These are phyloP conservation scores for Gobius niger DNA, from an alignment of 2,113 vertebrate species.

Conservation along the genomic window DNA sequence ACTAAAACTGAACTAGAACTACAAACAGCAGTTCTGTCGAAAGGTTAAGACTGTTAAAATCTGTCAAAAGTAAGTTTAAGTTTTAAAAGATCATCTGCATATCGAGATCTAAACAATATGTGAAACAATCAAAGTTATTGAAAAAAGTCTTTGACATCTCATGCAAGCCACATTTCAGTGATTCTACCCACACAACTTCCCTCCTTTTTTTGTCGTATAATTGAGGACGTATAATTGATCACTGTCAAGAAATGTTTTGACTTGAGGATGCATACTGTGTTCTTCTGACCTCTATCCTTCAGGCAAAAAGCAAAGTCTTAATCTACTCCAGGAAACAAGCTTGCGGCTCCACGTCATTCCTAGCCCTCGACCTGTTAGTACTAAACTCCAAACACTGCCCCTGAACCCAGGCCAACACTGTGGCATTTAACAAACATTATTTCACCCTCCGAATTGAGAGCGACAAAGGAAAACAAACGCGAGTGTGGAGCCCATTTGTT, in stretches of 20 bases:
- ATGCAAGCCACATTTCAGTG: too few species aligned
- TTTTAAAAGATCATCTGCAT: too few species aligned
- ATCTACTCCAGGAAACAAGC: slow-evolving; percentile 61
- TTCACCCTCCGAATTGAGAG: slow-evolving; percentile 59
- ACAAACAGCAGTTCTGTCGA: too few species aligned
- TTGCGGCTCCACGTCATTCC: slow-evolving; percentile 53
- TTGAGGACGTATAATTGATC: not conserved
- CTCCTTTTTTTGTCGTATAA: not conserved
- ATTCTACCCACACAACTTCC: too few species aligned
- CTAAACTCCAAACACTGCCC: slow-evolving; percentile 53
- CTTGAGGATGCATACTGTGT: not conserved
- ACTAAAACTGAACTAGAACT: too few species aligned
- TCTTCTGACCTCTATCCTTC: slow-evolving; percentile 17
- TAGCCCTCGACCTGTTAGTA: slow-evolving; percentile 26
- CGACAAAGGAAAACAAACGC: slow-evolving; percentile 70
- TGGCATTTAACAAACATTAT: slow-evolving; percentile 68
- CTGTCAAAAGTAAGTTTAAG: too few species aligned
- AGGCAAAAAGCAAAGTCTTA: slow-evolving; percentile 26
- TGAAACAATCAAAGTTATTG: too few species aligned
- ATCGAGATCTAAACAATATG: too few species aligned
- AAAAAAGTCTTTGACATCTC: too few species aligned
- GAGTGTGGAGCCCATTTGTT: slow-evolving; percentile 54
- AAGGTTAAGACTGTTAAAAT: too few species aligned
- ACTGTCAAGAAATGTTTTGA: not conserved
- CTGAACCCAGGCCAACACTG: slow-evolving; percentile 26